Base-by-base conservation (phyloP, 2,113 vertebrate genomes). In the Lophochroa leadbeateri region DNA sequence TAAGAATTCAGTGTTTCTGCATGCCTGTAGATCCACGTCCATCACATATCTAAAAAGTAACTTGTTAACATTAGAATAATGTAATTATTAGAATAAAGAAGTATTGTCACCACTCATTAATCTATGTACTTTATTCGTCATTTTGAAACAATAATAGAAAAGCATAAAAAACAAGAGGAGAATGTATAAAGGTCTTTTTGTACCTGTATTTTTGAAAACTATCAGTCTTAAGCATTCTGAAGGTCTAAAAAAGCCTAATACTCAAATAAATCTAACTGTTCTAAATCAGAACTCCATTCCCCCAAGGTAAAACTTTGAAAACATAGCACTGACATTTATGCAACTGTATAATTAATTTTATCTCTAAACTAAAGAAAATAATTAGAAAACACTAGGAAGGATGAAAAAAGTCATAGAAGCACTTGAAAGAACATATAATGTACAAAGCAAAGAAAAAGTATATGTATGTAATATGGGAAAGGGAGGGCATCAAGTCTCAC, bases 221-320 rank as follows among this genome's bases (percentile, higher is more conserved):
- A 58, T 1, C 35, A 64, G 43, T 44, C 17, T 25, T 69, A 60
- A 84, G 27, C 0, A 4, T 78, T 43, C 29, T 58, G 31, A 63
- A 53, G 13, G 27, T 53, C 12, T 58, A 75, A 86, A 80, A 43
- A 17, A 1, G 1, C 2, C 2, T 29, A 57, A n/a, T 8, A 57
- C 10, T 61, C 3, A 60, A 93, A 43, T 52, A 64, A 68, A 84
- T 50, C 3, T 67, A 47, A 33, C 9, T 33, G 2, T 8, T 84
- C 5, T 37, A 58, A n/a, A 83, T 35, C 6, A 44, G 35, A 47
- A 2, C 0, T 2, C 7, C 29, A 64, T 63, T 24, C 23, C 2
- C 4, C 10, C 35, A 63, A 64, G 3, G 4, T 28, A 68, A 71
- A 39, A 90, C 18, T 3, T 68, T 5, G 11, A 82, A 94, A 82